A percentile compares a stretch with the other conserved stretches of the same genome.
phyloP scores from a whole-genome alignment of 1,140 invertebrate species.

The Zeugodacus cucurbitae region DNA sequence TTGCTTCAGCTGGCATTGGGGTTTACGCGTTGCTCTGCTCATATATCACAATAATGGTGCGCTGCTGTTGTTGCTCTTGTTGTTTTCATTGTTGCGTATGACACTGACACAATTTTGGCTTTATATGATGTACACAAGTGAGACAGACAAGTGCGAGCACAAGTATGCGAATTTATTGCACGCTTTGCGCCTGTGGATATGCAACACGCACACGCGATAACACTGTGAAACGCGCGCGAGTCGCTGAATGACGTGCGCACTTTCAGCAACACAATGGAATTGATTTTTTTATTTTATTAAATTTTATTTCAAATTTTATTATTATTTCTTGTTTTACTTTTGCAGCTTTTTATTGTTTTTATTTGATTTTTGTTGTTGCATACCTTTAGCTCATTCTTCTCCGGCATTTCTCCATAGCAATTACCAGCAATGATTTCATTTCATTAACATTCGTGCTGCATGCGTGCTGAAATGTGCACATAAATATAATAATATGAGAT shows the following conservation, averaged over 20 bases:
- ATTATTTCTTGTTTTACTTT: slow-evolving; percentile 1
- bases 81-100: neutral
- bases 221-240: neutral
- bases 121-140: neutral
- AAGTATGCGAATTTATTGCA: neutral
- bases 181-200: slow-evolving; percentile 16
- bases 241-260: neutral
- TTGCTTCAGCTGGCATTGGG: neutral
- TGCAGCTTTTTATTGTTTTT: neutral
- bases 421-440: neutral
- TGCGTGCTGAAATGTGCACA: neutral
- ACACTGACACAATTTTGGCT: slow-evolving; percentile 18
- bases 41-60: neutral
- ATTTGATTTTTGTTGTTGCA: neutral
- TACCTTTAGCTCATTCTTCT: neutral
- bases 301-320: neutral
- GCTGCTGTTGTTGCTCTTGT: neutral
- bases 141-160: no score
- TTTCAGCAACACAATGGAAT: neutral
- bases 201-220: neutral
- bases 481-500: neutral
- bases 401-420: neutral
- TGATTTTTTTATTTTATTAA: neutral
- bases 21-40: neutral
- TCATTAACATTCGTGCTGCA: neutral